These are phyloP conservation scores for Nematolebias whitei DNA, from an alignment of 2,113 vertebrate genomes.

Conservation along the genomic window DNA sequence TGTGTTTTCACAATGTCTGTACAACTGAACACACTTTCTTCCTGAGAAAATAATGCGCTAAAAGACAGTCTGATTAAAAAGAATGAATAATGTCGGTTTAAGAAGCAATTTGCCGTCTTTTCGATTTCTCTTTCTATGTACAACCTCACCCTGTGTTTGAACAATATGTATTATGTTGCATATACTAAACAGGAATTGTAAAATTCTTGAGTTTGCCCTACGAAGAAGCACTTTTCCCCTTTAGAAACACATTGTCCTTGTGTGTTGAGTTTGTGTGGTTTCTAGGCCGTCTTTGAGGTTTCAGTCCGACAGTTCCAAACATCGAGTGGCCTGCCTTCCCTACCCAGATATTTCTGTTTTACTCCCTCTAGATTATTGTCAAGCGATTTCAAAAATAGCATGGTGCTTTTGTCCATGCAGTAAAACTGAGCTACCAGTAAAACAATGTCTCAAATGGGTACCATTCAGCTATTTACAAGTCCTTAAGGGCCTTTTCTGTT, in stretches of 20 bases:
- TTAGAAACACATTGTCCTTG: no score
- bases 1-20: constrained; percentile 1
- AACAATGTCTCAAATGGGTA: constrained; percentile 4
- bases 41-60: no score
- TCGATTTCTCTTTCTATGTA: no score
- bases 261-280: constrained; percentile 1
- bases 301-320: neutral
- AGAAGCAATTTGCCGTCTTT: no score
- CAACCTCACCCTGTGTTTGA: no score
- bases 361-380: constrained; percentile 31
- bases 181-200: no score
- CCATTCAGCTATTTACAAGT: constrained; percentile 10
- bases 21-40: no score
- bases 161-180: no score
- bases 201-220: no score
- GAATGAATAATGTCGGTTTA: no score
- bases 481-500: neutral
- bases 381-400: constrained; percentile 47
- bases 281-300: constrained; percentile 20
- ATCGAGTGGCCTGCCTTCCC: constrained; percentile 18
- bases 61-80: no score
- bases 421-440: constrained; percentile 11
- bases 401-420: constrained; percentile 6
- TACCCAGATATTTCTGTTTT: constrained; percentile 24
- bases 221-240: no score